A percentile compares a stretch with the other conserved stretches of the same genome.
phyloP scores from a whole-genome alignment of 1,140 invertebrate species.

The Lordiphosa mommai region DNA sequence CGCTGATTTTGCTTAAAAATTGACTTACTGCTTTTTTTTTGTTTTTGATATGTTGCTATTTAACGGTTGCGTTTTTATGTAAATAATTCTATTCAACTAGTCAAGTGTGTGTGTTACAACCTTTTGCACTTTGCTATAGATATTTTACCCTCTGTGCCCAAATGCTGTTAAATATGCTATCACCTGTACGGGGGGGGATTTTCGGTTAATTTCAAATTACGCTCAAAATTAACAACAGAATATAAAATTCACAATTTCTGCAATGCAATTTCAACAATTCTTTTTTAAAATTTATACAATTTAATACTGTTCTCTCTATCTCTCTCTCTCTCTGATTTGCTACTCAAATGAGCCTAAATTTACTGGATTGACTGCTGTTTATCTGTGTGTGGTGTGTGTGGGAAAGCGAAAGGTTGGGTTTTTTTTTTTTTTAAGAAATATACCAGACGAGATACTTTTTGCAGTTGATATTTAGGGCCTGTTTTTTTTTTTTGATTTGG shows the following conservation, averaged over 20 bases:
- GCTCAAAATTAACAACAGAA: constrained; percentile 68
- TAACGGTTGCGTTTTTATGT: constrained; percentile 50
- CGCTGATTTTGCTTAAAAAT: constrained; percentile 22
- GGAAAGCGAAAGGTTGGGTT: not conserved
- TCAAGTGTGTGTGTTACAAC: constrained; percentile 40
- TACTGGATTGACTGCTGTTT: no score
- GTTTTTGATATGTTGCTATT: constrained; percentile 68
- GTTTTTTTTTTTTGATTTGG: constrained; percentile 11
- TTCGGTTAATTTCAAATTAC: constrained; percentile 44
- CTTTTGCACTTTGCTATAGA: constrained; percentile 45
- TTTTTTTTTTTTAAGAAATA: no score
- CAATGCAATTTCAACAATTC: constrained; percentile 26
- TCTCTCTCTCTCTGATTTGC: no score
- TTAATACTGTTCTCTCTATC: no score
- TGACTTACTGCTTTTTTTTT: not conserved
- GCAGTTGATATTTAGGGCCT: constrained; percentile 20
- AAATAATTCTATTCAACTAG: constrained; percentile 61
- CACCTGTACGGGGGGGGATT: constrained; percentile 46
- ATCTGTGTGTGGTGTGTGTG: not conserved
- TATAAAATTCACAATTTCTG: constrained; percentile 57
- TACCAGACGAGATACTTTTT: not conserved
- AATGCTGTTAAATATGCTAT: constrained; percentile 37
- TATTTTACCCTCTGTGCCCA: constrained; percentile 26
- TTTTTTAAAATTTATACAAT: not conserved
- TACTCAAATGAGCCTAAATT: no score